Percentiles rank a stretch among this genome's conserved stretches.
phyloP scores from a whole-genome alignment of 2,797 vertebrate species.

The Amblyopsis hoosieri region DNA sequence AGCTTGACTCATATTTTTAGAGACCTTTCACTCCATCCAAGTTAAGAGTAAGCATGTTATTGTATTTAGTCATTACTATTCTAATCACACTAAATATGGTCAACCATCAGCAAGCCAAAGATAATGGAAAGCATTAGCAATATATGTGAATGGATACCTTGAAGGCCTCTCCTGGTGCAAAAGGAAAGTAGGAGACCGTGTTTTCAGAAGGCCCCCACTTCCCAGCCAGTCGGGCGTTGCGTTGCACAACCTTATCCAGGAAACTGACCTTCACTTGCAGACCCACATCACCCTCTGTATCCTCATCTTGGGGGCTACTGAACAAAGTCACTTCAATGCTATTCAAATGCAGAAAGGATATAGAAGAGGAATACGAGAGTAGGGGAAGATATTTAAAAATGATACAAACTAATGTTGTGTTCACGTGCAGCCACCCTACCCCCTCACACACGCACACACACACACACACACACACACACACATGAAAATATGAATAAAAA shows the following conservation, averaged over 20 bases:
- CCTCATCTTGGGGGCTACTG: constrained; percentile 73
- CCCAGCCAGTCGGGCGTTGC: constrained; percentile 85
- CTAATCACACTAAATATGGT: too few species aligned
- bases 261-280: constrained; percentile 86
- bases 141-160: constrained; percentile 74
- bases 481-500: too few species aligned
- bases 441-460: not conserved
- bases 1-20: too few species aligned
- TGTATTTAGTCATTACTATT: too few species aligned
- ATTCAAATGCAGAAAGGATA: constrained; percentile 13
- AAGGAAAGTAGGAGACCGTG: constrained; percentile 88
- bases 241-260: constrained; percentile 81
- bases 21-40: too few species aligned
- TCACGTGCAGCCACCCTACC: too few species aligned
- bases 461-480: not conserved
- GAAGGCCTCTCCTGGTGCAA: constrained; percentile 85
- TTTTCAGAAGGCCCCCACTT: constrained; percentile 87
- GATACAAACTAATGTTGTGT: not conserved
- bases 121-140: not conserved
- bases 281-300: constrained; percentile 81
- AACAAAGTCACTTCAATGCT: constrained; percentile 87
- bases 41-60: too few species aligned
- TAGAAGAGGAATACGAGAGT: not conserved
- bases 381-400: too few species aligned
- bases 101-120: not conserved